Percentiles rank a stretch among this genome's conserved stretches.
These are phyloP conservation scores for Halesus radiatus DNA, from an alignment of 1,140 invertebrate species.

Conservation along the genomic window DNA sequence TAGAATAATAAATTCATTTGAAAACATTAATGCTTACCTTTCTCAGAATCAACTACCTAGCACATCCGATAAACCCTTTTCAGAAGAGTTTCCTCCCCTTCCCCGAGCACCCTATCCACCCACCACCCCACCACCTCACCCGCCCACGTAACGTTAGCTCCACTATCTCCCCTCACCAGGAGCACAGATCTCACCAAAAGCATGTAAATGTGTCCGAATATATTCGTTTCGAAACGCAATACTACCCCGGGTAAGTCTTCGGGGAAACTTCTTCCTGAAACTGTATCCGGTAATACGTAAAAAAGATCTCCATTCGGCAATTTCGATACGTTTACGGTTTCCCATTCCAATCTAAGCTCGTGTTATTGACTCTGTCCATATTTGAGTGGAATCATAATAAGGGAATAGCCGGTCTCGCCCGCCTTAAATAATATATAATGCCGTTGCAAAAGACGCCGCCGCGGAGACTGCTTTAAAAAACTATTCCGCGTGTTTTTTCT, in stretches of 20 bases:
- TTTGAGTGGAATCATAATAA: constrained; percentile 51
- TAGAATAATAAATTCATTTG: constrained; percentile 1
- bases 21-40: constrained; percentile 1
- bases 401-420: constrained; percentile 43
- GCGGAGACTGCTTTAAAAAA: constrained; percentile 1
- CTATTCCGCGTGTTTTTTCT: constrained; percentile 35
- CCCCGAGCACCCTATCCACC: too few species aligned
- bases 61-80: constrained; percentile 55
- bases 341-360: constrained; percentile 18
- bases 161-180: constrained; percentile 6
- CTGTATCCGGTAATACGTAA: neutral
- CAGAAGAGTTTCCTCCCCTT: neutral
- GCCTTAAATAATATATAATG: neutral
- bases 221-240: constrained; percentile 32
- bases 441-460: neutral
- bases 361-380: constrained; percentile 43
- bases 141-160: neutral
- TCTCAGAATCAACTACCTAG: constrained; percentile 51
- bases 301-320: constrained; percentile 12
- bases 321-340: constrained; percentile 28
- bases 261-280: constrained; percentile 1
- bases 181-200: constrained; percentile 22
- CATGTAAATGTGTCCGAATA: constrained; percentile 38
- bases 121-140: too few species aligned
- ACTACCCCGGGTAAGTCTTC: constrained; percentile 4